These are phyloP conservation scores for Acipenser ruthenus DNA, from an alignment of 2,797 vertebrate genomes.

Conservation along the genomic window DNA sequence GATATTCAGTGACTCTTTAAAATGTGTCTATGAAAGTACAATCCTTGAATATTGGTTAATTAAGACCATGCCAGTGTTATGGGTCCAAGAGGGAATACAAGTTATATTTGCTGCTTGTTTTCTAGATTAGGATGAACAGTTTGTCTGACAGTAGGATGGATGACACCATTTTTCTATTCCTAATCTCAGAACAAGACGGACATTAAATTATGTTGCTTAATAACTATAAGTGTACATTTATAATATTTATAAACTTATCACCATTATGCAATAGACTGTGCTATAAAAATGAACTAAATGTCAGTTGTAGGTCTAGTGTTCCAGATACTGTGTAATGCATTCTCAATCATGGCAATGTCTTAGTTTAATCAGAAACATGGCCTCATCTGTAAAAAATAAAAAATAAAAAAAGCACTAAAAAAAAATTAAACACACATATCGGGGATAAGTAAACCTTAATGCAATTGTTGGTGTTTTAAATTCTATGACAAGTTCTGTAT, in stretches of 20 bases:
- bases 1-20: conserved; percentile 41
- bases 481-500: no score
- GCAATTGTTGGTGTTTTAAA: conserved; percentile 57
- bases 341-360: conserved; percentile 83
- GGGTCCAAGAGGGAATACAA: conserved; percentile 60
- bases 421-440: conserved; percentile 38
- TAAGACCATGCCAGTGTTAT: conserved; percentile 61
- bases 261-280: conserved; percentile 80
- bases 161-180: conserved; percentile 52
- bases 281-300: conserved; percentile 81
- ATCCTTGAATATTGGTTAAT: conserved; percentile 39
- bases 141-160: conserved; percentile 44
- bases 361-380: conserved; percentile 82
- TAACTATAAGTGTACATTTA: conserved; percentile 70
- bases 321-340: conserved; percentile 81
- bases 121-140: conserved; percentile 34
- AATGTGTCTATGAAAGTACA: conserved; percentile 40
- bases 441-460: conserved; percentile 72
- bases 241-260: conserved; percentile 83
- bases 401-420: conserved; percentile 54
- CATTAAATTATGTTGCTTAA: conserved; percentile 61
- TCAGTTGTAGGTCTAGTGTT: conserved; percentile 82
- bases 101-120: conserved; percentile 54
- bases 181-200: conserved; percentile 55
- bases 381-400: conserved; percentile 70